Base-by-base conservation (phyloP, 2,888 invertebrate genomes). In the Yponomeuta malinellus region DNA sequence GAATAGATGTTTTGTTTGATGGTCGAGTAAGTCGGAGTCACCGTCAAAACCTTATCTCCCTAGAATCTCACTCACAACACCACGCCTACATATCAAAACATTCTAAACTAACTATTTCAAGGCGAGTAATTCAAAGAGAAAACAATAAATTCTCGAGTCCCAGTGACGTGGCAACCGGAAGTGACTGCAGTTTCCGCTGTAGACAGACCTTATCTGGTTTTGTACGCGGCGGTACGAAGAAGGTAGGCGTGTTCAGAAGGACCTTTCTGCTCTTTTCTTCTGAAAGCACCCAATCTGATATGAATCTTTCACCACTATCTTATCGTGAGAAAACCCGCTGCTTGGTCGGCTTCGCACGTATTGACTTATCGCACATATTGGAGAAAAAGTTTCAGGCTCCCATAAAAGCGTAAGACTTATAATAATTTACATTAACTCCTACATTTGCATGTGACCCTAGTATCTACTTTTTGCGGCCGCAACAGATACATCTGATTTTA, bases 131-230 rank as follows among this genome's bases (percentile, higher is more conserved):
- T 59, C 3, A 15, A 59, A 15, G 52, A 59, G 52, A 59, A 59
- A 59, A 59, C 52, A 59, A 59, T 65, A 65, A 65, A 29, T 65
- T 10, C 33, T 31, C 31, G 29, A 33, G 29, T 29, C 65, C 12
- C 29, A 29, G 33, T 29, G 31, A 65, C 33, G 65, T 31, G 10
- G n/a, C 23, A 29, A 68, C 68, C 68, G 68, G 68, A 68, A 68
- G 68, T 43, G 33, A 37, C 48, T 15, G n/a, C 48, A 48, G 43
- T 43, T 68, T 68, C 68, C 68, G 68, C 43, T 43, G 68, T 37
- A 68, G 68, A 68, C 68, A 68, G 33, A 65, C 65, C 12, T 65
- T 33, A 65, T 65, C 52, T 59, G 33, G 43, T 67, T 43, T 8
- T 43, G 31, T 37, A 12, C 67, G 65, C 5, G 65, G 65, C 12